Percentiles rank a stretch among this genome's conserved stretches.
Conservation (phyloP, 1,140 invertebrate genomes). For the Sitophilus oryzae region DNA sequence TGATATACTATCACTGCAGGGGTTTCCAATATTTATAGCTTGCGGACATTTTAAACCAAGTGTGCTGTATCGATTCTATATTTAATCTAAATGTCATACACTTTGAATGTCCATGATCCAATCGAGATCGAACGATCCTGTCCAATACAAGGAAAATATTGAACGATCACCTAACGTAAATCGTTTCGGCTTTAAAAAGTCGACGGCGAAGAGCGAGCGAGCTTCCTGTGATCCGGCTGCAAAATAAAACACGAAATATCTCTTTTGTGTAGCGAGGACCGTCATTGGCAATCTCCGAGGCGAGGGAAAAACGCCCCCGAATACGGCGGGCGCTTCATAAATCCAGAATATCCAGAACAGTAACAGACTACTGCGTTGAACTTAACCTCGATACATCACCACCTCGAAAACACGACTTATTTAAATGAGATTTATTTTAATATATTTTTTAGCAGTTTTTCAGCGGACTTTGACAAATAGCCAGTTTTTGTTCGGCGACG, state of each 20-base stretch:
- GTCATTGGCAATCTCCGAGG: not conserved
- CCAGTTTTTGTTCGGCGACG: conserved; percentile 15
- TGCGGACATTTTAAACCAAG: too few species aligned
- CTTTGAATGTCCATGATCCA: too few species aligned
- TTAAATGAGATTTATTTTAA: conserved; percentile 32
- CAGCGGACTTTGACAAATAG: conserved; percentile 27
- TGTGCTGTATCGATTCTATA: too few species aligned
- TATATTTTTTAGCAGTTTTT: conserved; percentile 28
- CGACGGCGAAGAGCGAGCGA: not conserved
- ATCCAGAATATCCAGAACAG: conserved; percentile 23
- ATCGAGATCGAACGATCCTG: too few species aligned
- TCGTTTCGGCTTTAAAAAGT: not conserved
- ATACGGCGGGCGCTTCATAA: conserved; percentile 12
- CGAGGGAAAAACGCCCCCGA: not conserved
- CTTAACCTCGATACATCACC: conserved; percentile 30
- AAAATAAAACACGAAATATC: not conserved
- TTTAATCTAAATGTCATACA: too few species aligned
- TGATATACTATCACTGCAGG: too few species aligned
- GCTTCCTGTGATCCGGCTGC: not conserved
- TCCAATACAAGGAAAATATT: too few species aligned
- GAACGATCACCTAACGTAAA: too few species aligned
- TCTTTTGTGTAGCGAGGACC: not conserved
- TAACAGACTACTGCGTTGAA: conserved; percentile 26
- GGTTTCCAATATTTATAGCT: too few species aligned
- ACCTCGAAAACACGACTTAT: conserved; percentile 25